Evolutionary conservation across 2,888 invertebrate species (phyloP).

Genomic region (Melanotus villosus): DNA sequence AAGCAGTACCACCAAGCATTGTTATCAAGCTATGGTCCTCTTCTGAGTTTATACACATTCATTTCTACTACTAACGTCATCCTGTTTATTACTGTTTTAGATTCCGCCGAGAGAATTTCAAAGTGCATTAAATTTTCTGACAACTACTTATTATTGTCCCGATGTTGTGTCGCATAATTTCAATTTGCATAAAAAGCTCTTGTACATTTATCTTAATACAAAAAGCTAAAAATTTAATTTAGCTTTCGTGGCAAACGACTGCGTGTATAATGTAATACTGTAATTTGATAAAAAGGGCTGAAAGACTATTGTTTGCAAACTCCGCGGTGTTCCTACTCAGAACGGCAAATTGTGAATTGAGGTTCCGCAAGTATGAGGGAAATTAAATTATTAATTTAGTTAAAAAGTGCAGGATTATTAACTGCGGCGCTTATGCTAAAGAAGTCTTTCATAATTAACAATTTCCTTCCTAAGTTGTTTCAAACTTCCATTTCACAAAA

Average conservation of each 20-base stretch:
- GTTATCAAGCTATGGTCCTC: not conserved
- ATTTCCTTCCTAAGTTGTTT: slow-evolving; percentile 46
- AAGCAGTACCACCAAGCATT: slow-evolving; percentile 44
- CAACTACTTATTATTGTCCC: slow-evolving; percentile 32
- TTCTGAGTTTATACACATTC: slow-evolving; percentile 31
- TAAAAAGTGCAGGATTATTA: slow-evolving; percentile 57
- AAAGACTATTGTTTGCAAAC: slow-evolving; percentile 44
- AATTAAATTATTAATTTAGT: slow-evolving; percentile 61
- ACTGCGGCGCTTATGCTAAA: slow-evolving; percentile 52
- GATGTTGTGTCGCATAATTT: slow-evolving; percentile 37
- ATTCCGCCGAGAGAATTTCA: slow-evolving; percentile 20
- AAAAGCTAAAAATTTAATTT: slow-evolving; percentile 49
- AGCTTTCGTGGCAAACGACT: slow-evolving; percentile 39
- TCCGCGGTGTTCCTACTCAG: slow-evolving; percentile 39
- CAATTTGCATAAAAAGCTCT: slow-evolving; percentile 45
- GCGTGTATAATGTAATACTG: slow-evolving; percentile 48
- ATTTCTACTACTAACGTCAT: slow-evolving; percentile 35
- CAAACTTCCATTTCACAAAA: slow-evolving; percentile 38
- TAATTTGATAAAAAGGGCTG: slow-evolving; percentile 48
- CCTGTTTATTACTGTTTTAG: slow-evolving; percentile 45
- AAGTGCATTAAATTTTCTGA: slow-evolving; percentile 29
- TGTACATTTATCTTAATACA: slow-evolving; percentile 45
- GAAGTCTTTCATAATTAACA: slow-evolving; percentile 53
- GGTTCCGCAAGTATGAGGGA: slow-evolving; percentile 47
- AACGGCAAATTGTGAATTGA: slow-evolving; percentile 43